Percentiles rank a stretch among this genome's conserved stretches.
These are phyloP conservation scores for Archocentrus centrarchus DNA, from an alignment of 2,113 vertebrate species.

Conservation along the genomic window DNA sequence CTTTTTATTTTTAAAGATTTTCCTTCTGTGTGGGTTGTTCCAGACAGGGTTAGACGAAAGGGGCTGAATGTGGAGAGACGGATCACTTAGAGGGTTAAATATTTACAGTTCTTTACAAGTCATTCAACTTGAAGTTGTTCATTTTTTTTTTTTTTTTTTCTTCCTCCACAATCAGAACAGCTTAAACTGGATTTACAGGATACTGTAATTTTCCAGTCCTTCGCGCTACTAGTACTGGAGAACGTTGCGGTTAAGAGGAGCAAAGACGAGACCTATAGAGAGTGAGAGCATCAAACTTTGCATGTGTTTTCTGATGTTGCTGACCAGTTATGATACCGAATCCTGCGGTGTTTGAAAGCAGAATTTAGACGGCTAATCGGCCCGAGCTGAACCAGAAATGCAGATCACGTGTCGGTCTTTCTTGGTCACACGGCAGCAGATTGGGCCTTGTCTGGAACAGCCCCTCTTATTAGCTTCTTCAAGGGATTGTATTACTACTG, in stretches of 20 bases:
- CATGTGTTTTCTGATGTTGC: not conserved
- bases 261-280: not conserved
- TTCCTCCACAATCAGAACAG: not conserved
- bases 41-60: slow-evolving; percentile 47
- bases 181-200: not conserved
- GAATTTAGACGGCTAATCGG: not conserved
- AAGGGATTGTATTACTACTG: slow-evolving; percentile 81
- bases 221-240: not conserved
- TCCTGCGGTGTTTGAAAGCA: not conserved
- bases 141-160: not conserved
- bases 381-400: not conserved
- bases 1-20: slow-evolving; percentile 63
- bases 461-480: slow-evolving; percentile 76
- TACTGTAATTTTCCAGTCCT: not conserved
- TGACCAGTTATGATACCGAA: not conserved
- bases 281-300: not conserved
- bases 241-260: not conserved
- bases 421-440: not conserved
- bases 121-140: not conserved
- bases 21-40: slow-evolving; percentile 78
- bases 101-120: not conserved
- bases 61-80: not conserved
- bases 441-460: slow-evolving; percentile 73
- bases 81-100: not conserved
- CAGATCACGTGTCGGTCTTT: slow-evolving; percentile 13